Conservation (phyloP, 2,888 invertebrate genomes). For the Catocala sponsa region DNA sequence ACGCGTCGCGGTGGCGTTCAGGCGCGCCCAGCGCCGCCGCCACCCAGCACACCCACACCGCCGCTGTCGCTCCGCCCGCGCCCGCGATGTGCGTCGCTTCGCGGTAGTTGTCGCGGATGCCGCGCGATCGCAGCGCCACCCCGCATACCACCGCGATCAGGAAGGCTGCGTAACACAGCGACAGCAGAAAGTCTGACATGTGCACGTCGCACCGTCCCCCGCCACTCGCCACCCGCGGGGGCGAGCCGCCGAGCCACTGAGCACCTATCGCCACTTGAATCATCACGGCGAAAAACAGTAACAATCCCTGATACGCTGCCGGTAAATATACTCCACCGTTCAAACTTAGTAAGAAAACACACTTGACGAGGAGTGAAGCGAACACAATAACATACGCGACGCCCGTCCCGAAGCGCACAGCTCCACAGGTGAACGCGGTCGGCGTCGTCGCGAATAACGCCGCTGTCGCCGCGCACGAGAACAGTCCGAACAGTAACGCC, state of each 20-base stretch:
- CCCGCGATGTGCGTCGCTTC: conserved; percentile 97
- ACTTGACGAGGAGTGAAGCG: conserved; percentile 96
- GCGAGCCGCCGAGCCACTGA: conserved; percentile 94
- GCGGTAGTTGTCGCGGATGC: conserved; percentile 97
- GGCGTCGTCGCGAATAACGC: conserved; percentile 93
- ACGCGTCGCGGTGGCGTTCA: conserved; percentile 94
- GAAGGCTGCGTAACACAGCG: conserved; percentile 94
- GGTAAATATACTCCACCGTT: conserved; percentile 97
- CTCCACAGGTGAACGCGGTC: conserved; percentile 93
- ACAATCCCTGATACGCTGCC: conserved; percentile 96
- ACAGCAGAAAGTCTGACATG: conserved; percentile 92
- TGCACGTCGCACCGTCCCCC: conserved; percentile 89
- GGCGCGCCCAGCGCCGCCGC: conserved; percentile 93
- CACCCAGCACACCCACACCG: conserved; percentile 95
- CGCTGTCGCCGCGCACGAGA: conserved; percentile 93
- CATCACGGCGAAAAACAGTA: conserved; percentile 96
- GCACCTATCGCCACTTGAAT: conserved; percentile 95
- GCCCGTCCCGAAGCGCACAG: conserved; percentile 94
- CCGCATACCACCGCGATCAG: conserved; percentile 95
- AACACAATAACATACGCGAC: conserved; percentile 95
- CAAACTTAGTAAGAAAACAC: conserved; percentile 96
- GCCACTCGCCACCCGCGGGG: conserved; percentile 85
- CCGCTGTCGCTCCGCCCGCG: conserved; percentile 95
- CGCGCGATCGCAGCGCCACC: conserved; percentile 94
- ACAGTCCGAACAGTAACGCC: conserved; percentile 94